These are phyloP conservation scores for Catocala sponsa DNA, from an alignment of 2,888 invertebrate species.

Conservation along the genomic window DNA sequence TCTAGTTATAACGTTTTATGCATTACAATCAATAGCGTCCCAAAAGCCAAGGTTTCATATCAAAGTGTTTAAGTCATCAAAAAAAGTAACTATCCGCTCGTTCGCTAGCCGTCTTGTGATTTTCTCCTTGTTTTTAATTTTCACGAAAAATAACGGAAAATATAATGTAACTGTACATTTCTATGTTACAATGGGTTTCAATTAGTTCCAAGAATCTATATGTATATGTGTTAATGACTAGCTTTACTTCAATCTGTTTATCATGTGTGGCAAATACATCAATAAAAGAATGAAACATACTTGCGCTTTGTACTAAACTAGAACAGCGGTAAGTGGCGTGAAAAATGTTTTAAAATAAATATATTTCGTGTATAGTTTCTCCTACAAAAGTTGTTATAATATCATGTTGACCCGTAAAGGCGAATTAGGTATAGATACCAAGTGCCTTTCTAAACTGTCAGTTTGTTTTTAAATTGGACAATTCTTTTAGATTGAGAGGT, in stretches of 20 bases:
- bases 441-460: constrained; percentile 78
- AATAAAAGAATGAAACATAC: constrained; percentile 84
- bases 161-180: constrained; percentile 71
- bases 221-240: constrained; percentile 44
- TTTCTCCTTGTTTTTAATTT: constrained; percentile 75
- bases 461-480: constrained; percentile 60
- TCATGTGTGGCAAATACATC: constrained; percentile 81
- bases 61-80: constrained; percentile 35
- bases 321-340: constrained; percentile 76
- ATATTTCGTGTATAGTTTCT: constrained; percentile 49
- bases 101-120: constrained; percentile 71
- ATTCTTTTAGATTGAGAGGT: constrained; percentile 38
- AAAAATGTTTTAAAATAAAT: constrained; percentile 54
- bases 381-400: constrained; percentile 35
- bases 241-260: constrained; percentile 59
- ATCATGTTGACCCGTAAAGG: constrained; percentile 54
- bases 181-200: constrained; percentile 54
- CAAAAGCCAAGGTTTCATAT: constrained; percentile 35
- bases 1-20: background rate
- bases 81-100: constrained; percentile 58
- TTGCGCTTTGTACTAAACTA: constrained; percentile 75
- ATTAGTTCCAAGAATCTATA: constrained; percentile 42
- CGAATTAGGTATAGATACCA: constrained; percentile 51
- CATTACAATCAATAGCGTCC: background rate
- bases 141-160: constrained; percentile 82